Evolutionary conservation across 2,113 vertebrate genomes (phyloP).

Genomic region (Tychaedon coryphoeus): DNA sequence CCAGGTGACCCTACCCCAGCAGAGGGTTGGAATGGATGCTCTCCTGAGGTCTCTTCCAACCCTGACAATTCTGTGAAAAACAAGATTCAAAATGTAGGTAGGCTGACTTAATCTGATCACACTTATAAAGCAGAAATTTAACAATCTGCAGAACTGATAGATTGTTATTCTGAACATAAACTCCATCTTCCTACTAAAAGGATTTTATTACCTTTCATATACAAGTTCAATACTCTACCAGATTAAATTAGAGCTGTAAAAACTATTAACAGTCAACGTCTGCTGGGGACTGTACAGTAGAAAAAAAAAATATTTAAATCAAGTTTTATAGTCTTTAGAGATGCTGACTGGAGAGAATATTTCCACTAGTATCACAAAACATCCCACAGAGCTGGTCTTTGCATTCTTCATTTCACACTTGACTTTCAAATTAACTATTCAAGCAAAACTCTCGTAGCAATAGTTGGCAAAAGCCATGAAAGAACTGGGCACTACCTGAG

Average conservation of each 20-base stretch:
- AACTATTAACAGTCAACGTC: conserved; percentile 21
- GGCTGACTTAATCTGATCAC: not conserved
- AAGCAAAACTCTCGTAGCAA: not conserved
- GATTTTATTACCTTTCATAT: conserved; percentile 61
- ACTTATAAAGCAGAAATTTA: conserved; percentile 11
- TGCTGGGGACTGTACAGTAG: conserved; percentile 7
- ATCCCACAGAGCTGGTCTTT: not conserved
- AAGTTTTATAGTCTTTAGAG: conserved; percentile 6
- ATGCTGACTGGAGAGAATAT: conserved; percentile 33
- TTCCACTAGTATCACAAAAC: conserved; percentile 27
- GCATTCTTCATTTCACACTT: conserved; percentile 1
- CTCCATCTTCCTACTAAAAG: conserved; percentile 61
- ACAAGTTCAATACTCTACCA: conserved; percentile 51
- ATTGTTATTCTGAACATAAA: conserved; percentile 70
- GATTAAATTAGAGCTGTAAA: conserved; percentile 66
- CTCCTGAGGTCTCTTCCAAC: not conserved
- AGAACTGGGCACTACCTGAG: not conserved
- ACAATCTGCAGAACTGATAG: conserved; percentile 49
- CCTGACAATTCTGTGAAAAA: not conserved
- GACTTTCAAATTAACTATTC: conserved; percentile 8
- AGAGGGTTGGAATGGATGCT: not conserved
- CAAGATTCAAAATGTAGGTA: not conserved
- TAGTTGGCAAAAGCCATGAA: not conserved
- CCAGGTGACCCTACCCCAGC: not conserved
- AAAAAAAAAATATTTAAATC: conserved; percentile 26